Evolutionary conservation across 1,140 invertebrate genomes (phyloP), one percentile per base, ranked within the genome.

Genomic region (Cryptotermes secundus): DNA sequence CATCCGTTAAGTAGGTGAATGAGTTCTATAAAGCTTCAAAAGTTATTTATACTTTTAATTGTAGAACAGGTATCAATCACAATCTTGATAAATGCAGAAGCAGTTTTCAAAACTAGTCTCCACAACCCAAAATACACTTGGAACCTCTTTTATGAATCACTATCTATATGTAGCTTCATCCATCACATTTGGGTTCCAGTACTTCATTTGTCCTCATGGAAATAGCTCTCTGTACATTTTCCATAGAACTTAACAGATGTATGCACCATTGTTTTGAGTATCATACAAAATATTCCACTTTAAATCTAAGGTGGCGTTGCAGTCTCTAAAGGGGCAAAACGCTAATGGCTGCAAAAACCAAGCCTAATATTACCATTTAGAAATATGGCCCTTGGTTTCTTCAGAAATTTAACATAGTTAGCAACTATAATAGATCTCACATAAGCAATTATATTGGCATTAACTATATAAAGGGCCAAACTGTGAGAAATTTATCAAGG

Each of bases 201-300:
- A 83, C 82, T 53, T 85, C 81, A 85, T 83, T 83, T 85, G 83
- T 85, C 85, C 83, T 34, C 84, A 59, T 83, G 82, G 49, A 85
- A 84, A 84, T 85, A 49, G 0, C 31, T 85, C 82, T 85, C 85
- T 85, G 83, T 85, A 85, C 83, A 85, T 31, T 84, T 82, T 85
- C 65, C 85, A 86, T 82, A 85, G 84, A 83, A 85, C 85, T 86
- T 85, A 85, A 85, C 84, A 85, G 85, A 86, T 85, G 82, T 85
- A 86, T 86, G 85, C 85, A 86, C 85, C 85, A 86, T 86, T 85
- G 81, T 85, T 85, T 86, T 85, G 85, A 86, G 85, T 86, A 86
- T 86, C 85, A 86, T 86, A 86, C 85, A 86, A 86, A 85, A 86
- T 85, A 86, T 86, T 85, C 82, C 85, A 86, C 84, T 81, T 83